Evolutionary conservation across 2,888 invertebrate species (phyloP).

Genomic region (Tenthredo notha): DNA sequence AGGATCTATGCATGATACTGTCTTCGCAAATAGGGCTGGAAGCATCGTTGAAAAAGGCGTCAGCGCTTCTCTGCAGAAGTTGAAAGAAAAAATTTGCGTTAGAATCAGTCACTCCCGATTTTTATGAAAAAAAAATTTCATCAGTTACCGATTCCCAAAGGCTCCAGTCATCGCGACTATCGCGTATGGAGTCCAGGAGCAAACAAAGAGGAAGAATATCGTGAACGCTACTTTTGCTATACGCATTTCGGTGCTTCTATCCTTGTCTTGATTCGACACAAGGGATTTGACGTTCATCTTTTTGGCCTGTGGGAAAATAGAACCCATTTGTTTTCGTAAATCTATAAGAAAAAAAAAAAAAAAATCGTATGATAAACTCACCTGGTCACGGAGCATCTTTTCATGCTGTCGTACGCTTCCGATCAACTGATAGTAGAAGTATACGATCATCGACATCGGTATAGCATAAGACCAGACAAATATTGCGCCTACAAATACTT

Average conservation of each 20-base stretch:
- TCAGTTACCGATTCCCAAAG: constrained; percentile 84
- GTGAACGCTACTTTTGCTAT: constrained; percentile 95
- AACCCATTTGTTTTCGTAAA: background rate
- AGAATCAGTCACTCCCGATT: no score
- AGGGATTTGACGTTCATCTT: constrained; percentile 95
- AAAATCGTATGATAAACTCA: constrained; percentile 65
- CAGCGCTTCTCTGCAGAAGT: constrained; percentile 74
- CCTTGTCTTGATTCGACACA: constrained; percentile 85
- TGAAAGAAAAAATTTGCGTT: constrained; percentile 38
- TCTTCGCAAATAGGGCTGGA: constrained; percentile 92
- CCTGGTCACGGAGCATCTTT: constrained; percentile 87
- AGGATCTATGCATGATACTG: constrained; percentile 95
- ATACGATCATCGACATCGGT: constrained; percentile 88
- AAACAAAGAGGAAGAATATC: constrained; percentile 90
- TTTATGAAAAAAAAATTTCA: background rate
- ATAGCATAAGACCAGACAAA: constrained; percentile 89
- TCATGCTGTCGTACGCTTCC: constrained; percentile 92
- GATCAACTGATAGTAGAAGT: constrained; percentile 93
- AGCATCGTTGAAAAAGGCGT: constrained; percentile 86
- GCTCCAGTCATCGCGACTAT: constrained; percentile 90
- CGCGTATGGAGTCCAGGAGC: constrained; percentile 95
- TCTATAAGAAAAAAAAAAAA: no score
- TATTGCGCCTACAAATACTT: constrained; percentile 87
- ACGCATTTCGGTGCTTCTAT: constrained; percentile 89
- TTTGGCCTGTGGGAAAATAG: constrained; percentile 82